These are phyloP conservation scores for Sarcoramphus papa DNA, from an alignment of 2,797 vertebrate species.

Conservation along the genomic window DNA sequence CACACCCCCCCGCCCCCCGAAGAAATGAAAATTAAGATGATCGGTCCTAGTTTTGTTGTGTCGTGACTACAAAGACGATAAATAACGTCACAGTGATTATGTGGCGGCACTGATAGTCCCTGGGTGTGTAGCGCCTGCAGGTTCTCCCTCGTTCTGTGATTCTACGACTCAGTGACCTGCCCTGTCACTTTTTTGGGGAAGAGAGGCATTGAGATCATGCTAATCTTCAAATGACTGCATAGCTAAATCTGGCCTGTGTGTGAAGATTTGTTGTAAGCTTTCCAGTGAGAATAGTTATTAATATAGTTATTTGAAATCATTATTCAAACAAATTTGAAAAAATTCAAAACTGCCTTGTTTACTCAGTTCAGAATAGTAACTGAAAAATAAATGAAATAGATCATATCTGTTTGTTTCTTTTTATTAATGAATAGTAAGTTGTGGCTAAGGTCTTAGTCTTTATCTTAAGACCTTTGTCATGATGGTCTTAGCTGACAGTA, in stretches of 20 bases:
- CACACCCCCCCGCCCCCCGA: rapidly evolving
- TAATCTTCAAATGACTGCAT: neutral
- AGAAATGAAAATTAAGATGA: rapidly evolving
- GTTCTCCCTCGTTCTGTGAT: neutral
- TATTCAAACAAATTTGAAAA: neutral
- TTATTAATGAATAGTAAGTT: conserved; percentile 17
- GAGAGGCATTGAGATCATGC: neutral
- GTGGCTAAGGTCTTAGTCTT: neutral
- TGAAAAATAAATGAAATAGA: neutral
- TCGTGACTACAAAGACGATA: neutral
- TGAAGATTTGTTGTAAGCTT: neutral
- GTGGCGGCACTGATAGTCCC: neutral
- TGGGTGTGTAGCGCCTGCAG: neutral
- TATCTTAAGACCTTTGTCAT: neutral
- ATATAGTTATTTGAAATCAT: neutral
- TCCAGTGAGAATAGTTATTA: neutral
- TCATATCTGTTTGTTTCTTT: neutral
- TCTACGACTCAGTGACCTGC: neutral
- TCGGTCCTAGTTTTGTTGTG: neutral
- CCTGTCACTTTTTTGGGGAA: neutral
- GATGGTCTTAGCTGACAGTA: neutral
- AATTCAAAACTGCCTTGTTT: neutral
- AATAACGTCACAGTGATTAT: neutral
- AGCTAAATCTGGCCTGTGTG: neutral
- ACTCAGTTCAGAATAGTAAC: neutral